These are phyloP conservation scores for Sebastes trivittatus DNA, from an alignment of 2,797 vertebrate species.

Conservation along the genomic window DNA sequence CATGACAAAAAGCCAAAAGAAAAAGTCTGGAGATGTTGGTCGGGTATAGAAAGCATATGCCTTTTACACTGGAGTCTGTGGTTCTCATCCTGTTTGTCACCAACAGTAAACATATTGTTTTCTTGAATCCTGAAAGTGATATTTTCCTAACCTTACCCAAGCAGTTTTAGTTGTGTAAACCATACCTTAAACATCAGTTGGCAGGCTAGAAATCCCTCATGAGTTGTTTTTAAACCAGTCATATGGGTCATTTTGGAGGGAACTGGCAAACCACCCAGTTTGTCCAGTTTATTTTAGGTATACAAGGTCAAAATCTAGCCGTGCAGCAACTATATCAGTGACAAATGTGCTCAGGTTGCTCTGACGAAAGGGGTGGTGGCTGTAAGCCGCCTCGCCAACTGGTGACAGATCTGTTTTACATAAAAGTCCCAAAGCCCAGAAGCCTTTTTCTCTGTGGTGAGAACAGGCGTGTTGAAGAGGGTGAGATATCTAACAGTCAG, in stretches of 20 bases:
- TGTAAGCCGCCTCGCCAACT: slow-evolving; percentile 31
- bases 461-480: slow-evolving; percentile 45
- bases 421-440: slow-evolving; percentile 43
- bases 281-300: not conserved
- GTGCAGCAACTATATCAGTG: slow-evolving; percentile 30
- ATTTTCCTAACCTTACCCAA: not conserved
- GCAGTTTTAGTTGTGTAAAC: not conserved
- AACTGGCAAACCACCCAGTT: not conserved
- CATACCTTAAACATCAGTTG: not conserved
- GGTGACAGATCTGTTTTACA: slow-evolving; percentile 66
- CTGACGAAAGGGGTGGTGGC: slow-evolving; percentile 19
- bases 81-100: not conserved
- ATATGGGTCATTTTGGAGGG: not conserved
- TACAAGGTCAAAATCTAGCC: slow-evolving; percentile 23
- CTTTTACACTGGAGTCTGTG: not conserved
- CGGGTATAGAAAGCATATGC: not conserved
- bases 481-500: slow-evolving; percentile 65
- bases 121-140: not conserved
- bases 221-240: not conserved
- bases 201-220: not conserved
- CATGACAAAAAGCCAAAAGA: not conserved
- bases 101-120: not conserved
- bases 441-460: slow-evolving; percentile 45
- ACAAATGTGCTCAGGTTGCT: slow-evolving; percentile 25
- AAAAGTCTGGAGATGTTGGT: not conserved